Evolutionary conservation across 2,888 invertebrate species (phyloP), one percentile per base, ranked within the genome.

Genomic region (Melinaea menophilus): DNA sequence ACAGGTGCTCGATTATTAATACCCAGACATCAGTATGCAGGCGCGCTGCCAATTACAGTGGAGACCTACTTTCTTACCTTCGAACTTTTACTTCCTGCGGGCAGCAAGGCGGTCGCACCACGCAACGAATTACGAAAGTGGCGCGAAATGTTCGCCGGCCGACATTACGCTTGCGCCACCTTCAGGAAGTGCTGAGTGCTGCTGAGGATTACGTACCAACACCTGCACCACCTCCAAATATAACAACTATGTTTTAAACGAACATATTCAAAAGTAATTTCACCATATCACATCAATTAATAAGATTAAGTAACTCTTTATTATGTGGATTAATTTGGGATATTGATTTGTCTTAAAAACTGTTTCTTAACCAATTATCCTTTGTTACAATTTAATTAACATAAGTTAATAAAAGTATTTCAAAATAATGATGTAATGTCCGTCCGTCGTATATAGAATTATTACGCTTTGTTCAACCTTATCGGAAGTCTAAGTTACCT

Each of bases 1-100:
- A 75, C 79, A 81, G 84, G 82, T 83, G 84, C 73, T 75, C 75
- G 74, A 84, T 86, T 84, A 86, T 85, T 85, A 85, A 78, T 79
- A 72, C 71, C 77, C 79, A 78, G 79, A 75, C 85, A 89, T 89
- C 86, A 88, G 84, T 86, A 90, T 88, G 88, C 89, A 89, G 86
- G 87, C 88, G 78, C 79, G 82, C 81, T 87, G 88, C 89, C 89
- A 89, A 89, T 88, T 89, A 86, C 86, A 88, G 83, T 74, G 81
- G 87, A 88, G 90, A 90, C 90, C 90, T 88, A 90, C 90, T 90
- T 90, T 90, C 90, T 88, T 90, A 90, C 88, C 90, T 90, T 89
- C 89, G 90, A 90, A 90, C 90, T 90, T 90, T 90, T 90, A 90
- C 90, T 90, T 90, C 90, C 90, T 90, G 88, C 88, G 89, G 88